These are phyloP conservation scores for Tragelaphus imberbis DNA, from an alignment of 2,113 vertebrate species.

Conservation along the genomic window DNA sequence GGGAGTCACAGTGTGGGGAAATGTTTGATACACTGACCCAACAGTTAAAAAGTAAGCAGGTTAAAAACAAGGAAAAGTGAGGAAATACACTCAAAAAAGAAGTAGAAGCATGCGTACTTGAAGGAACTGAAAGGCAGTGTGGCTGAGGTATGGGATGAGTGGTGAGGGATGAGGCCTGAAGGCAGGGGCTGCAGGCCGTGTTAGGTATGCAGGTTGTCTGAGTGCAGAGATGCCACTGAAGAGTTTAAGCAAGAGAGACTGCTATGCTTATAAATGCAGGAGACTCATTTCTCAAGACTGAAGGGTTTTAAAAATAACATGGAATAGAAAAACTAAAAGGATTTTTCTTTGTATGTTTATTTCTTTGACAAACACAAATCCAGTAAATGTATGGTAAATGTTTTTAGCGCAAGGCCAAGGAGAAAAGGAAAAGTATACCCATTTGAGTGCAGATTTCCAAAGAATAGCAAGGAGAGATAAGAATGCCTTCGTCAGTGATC, in stretches of 20 bases:
- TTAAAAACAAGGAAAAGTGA: neutral
- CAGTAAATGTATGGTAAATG: neutral
- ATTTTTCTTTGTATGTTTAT: neutral
- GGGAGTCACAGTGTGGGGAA: neutral
- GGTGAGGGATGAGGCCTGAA: neutral
- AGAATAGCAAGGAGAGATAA: neutral
- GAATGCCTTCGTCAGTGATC: neutral
- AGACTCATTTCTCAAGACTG: neutral
- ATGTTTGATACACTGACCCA: neutral
- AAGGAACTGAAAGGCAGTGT: neutral
- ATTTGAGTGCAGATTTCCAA: neutral
- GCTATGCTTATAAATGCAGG: neutral
- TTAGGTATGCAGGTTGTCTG: neutral
- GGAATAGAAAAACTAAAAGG: neutral
- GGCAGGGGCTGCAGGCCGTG: neutral
- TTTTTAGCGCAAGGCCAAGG: neutral
- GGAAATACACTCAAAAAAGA: neutral
- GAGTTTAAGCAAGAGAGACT: neutral
- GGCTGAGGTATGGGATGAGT: neutral
- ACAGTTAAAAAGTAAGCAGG: neutral
- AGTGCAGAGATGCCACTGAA: neutral
- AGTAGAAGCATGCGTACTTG: neutral
- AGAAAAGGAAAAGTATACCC: neutral
- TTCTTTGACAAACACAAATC: slow-evolving; percentile 7
- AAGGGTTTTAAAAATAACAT: neutral